Conservation (phyloP, 2,113 vertebrate species). For the Bos indicus region DNA sequence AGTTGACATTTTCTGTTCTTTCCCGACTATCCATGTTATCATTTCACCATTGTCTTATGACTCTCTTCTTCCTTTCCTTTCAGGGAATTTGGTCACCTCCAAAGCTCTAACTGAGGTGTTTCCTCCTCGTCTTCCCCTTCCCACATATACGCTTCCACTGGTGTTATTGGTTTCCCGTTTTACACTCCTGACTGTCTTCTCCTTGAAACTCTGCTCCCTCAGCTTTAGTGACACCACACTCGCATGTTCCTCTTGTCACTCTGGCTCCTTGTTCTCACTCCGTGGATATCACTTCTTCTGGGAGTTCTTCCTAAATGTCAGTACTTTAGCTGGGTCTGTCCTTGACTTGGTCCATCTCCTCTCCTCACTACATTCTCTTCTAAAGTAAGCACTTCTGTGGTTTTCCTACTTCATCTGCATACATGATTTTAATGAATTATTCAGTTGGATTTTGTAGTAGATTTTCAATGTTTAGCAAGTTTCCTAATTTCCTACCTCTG, state of each 20-base stretch:
- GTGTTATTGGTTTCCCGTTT: neutral
- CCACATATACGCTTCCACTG: too few relatives aligned
- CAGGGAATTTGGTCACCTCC: neutral
- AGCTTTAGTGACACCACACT: neutral
- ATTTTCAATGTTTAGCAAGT: neutral
- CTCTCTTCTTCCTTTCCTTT: neutral
- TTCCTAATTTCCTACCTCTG: neutral
- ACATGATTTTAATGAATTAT: neutral
- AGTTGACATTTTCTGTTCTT: neutral
- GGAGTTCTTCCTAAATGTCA: neutral
- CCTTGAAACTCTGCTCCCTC: neutral
- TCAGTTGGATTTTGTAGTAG: neutral
- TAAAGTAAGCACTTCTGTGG: neutral
- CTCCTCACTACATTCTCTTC: neutral
- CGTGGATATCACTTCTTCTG: neutral
- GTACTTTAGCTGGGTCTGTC: neutral
- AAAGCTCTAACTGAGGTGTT: neutral
- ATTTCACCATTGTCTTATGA: neutral
- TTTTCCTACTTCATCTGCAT: neutral
- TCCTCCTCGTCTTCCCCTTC: neutral
- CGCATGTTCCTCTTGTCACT: neutral
- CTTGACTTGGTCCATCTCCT: too few relatives aligned
- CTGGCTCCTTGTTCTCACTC: neutral
- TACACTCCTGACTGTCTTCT: neutral
- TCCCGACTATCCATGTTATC: neutral